Conservation (phyloP, 2,797 vertebrate species). For the Sternotherus odoratus region DNA sequence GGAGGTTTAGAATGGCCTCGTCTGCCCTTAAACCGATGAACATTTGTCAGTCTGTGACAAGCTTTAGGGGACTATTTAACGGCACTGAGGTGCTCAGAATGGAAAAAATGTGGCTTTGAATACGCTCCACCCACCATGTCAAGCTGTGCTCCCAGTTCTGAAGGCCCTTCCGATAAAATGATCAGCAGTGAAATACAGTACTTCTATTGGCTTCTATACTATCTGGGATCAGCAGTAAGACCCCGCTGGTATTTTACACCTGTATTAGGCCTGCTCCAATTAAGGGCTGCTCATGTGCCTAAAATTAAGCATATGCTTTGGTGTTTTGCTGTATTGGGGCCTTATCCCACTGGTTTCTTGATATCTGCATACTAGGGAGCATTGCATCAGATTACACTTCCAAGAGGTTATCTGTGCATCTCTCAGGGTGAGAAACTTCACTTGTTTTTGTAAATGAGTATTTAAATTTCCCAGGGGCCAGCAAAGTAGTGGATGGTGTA, state of each 20-base stretch:
- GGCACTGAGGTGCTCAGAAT: background rate
- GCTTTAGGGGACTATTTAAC: background rate
- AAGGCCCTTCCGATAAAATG: background rate
- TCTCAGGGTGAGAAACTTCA: background rate
- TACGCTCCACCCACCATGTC: background rate
- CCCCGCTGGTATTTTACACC: background rate
- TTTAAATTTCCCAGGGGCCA: background rate
- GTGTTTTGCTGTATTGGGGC: background rate
- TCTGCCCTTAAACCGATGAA: background rate
- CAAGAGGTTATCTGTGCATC: background rate
- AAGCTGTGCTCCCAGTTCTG: background rate
- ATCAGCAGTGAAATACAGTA: background rate
- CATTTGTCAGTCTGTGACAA: background rate
- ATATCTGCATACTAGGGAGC: background rate
- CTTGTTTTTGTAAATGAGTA: background rate
- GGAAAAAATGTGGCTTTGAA: background rate
- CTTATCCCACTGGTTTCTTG: background rate
- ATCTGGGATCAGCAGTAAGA: background rate
- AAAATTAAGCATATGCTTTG: background rate
- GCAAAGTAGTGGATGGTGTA: background rate
- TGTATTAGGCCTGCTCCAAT: background rate
- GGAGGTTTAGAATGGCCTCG: background rate
- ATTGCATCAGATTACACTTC: background rate
- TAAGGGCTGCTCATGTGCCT: background rate
- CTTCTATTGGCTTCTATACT: background rate